phyloP scores from a whole-genome alignment of 2,113 vertebrate genomes.

The Ictalurus furcatus region DNA sequence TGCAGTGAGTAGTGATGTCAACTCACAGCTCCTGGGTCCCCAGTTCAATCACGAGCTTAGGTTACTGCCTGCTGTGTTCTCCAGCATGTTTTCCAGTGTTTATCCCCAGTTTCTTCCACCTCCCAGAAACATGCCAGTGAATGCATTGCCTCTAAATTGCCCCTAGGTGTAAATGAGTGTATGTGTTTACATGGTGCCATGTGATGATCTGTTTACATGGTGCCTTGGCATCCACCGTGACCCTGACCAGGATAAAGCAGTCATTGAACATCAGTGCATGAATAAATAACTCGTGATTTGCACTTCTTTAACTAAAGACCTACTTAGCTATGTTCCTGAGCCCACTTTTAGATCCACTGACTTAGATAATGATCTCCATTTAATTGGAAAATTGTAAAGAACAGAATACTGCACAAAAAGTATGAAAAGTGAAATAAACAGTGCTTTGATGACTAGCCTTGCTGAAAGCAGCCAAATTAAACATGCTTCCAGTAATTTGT shows the following conservation, averaged over 20 bases:
- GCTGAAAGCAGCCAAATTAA: not conserved
- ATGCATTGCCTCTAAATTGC: not conserved
- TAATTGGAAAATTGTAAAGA: not conserved
- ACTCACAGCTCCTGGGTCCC: not conserved
- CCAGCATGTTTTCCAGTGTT: not conserved
- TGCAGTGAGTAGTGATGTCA: too few species aligned
- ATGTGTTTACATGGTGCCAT: not conserved
- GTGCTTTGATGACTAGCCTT: not conserved
- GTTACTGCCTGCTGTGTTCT: not conserved
- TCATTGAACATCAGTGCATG: not conserved
- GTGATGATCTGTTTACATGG: not conserved
- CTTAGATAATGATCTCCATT: not conserved
- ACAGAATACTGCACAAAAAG: not conserved
- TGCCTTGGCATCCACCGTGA: not conserved
- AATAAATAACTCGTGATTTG: not conserved
- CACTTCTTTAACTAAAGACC: not conserved
- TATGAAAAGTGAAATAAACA: not conserved
- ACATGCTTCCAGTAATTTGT: not conserved
- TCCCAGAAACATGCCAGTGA: not conserved
- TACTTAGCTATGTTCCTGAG: not conserved
- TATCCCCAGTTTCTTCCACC: not conserved
- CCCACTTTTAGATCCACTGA: not conserved
- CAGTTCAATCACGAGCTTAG: not conserved
- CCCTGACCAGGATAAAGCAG: not conserved
- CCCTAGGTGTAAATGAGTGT: not conserved